Percentiles rank a stretch among this genome's conserved stretches.
Conservation (phyloP, 1,140 invertebrate species). For the Carposina sasakii region DNA sequence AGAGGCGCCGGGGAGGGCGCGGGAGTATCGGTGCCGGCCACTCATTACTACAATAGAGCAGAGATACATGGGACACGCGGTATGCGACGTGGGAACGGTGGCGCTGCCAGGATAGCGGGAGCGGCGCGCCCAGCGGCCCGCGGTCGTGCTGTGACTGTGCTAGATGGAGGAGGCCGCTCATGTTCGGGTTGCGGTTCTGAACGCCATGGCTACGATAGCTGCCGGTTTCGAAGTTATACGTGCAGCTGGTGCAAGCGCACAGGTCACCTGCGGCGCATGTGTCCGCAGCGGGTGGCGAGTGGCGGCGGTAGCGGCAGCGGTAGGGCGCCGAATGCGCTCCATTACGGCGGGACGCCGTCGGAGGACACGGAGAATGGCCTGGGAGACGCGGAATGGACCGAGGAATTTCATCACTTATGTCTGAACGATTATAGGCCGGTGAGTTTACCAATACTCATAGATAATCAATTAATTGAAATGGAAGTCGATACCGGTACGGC, state of each 20-base stretch:
- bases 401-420: conserved; percentile 1
- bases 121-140: no score
- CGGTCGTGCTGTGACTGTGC: no score
- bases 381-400: neutral
- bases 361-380: neutral
- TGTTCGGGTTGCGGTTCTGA: neutral
- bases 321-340: neutral
- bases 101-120: no score
- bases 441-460: neutral
- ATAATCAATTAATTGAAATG: conserved; percentile 5
- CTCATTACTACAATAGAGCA: no score
- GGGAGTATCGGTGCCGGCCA: no score
- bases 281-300: neutral
- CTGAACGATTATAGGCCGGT: conserved; percentile 6
- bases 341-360: neutral
- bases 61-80: no score
- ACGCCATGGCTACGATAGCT: neutral
- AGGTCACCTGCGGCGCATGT: conserved; percentile 5
- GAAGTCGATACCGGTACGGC: conserved; percentile 8
- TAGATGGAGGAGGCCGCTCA: no score
- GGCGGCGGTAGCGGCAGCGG: no score
- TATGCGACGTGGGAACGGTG: no score
- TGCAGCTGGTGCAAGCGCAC: neutral
- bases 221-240: neutral
- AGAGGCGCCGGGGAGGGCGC: no score